phyloP scores from a whole-genome alignment of 2,797 vertebrate genomes.

The Poecilia wingei region DNA sequence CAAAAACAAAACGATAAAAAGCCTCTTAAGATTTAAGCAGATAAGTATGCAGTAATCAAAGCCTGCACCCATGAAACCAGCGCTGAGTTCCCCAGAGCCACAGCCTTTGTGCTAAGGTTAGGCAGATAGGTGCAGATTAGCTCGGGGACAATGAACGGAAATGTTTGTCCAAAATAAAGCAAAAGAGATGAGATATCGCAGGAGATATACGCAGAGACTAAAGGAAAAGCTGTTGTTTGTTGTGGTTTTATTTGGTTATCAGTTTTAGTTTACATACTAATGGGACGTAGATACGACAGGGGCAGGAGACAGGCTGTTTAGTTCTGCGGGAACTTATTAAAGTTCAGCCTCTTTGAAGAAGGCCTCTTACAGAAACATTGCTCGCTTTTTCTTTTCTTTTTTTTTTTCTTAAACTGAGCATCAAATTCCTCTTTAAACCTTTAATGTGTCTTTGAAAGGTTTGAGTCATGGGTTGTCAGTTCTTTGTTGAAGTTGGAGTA shows the following conservation, averaged over 20 bases:
- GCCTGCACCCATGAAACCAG: slow-evolving; percentile 35
- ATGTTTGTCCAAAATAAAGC: slow-evolving; percentile 53
- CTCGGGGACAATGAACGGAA: slow-evolving; percentile 15
- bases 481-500: slow-evolving; percentile 17
- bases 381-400: neutral
- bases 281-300: slow-evolving; percentile 43
- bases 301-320: slow-evolving; percentile 47
- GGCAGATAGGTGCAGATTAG: slow-evolving; percentile 49
- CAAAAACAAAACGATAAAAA: slow-evolving; percentile 27
- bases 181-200: slow-evolving; percentile 31
- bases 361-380: neutral
- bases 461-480: neutral
- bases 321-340: slow-evolving; percentile 42
- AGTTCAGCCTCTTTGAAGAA: slow-evolving; percentile 12
- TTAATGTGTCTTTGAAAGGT: slow-evolving; percentile 41
- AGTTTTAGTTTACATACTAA: slow-evolving; percentile 39
- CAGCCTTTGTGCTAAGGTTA: slow-evolving; percentile 25
- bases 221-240: slow-evolving; percentile 39
- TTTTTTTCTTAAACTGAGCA: neutral
- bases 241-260: slow-evolving; percentile 38
- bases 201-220: slow-evolving; percentile 26
- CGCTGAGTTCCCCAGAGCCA: slow-evolving; percentile 23
- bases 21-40: slow-evolving; percentile 37
- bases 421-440: slow-evolving; percentile 46
- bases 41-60: slow-evolving; percentile 42